Evolutionary conservation across 2,797 vertebrate species (phyloP), one percentile per base, ranked within the genome.

Genomic region (Australoheros facetus): DNA sequence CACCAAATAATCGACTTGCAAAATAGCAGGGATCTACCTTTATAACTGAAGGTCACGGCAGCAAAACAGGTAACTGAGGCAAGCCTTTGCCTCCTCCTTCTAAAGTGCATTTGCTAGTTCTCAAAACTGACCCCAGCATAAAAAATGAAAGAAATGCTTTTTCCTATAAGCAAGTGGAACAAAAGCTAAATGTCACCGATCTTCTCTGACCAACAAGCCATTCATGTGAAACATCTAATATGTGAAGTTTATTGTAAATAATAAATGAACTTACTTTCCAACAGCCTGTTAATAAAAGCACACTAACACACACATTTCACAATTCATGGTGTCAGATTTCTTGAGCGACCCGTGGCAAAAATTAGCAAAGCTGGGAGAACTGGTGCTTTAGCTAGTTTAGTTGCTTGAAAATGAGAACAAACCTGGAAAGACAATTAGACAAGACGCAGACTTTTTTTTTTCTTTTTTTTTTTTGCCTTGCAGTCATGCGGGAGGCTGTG

Each of bases 141-240:
- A 83, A 87, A 88, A 32, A 32, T 84, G 48, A 91, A 88, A 88
- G 78, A 91, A 90, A 93, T 73, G 48, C 77, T 82, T 62, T 87
- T 78, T 79, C 80, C 72, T 62, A 72, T 71, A 84, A 82, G 75
- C 42, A 83, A 83, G 79, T 75, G 82, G 87, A 92, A 91, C 86
- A 89, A 92, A 93, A 92, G 85, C 85, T 83, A 94, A 95, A 95
- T 94, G 93, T 95, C 93, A 94, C 80, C 21, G 69, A 88, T 92
- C 83, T 87, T 75, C 87, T 82, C 81, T 54, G 59, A 74, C 76
- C 74, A 79, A 81, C 91, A 78, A 89, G 91, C 14, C 85, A 90
- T 86, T 91, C 79, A 90, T 77, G 90, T 32, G 71, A 83, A 90
- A 89, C 88, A 84, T 85, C 78, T 66, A 79, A 85, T 89, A 80